Percentiles rank a stretch among this genome's conserved stretches.
Conservation (phyloP, 2,113 vertebrate species). For the Percina caprodes region DNA sequence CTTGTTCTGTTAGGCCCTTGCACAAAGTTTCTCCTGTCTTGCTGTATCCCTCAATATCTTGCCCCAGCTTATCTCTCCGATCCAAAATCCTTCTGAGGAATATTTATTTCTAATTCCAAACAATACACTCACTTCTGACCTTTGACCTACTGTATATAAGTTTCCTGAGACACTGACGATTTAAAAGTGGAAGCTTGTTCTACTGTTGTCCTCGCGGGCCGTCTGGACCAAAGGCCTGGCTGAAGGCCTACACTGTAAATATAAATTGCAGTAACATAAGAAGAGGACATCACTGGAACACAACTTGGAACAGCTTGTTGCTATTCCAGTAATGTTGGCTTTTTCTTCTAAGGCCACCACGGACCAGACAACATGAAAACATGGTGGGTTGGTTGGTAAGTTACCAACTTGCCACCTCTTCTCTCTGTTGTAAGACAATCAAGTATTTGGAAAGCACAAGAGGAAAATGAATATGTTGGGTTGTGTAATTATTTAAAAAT, state of each 20-base stretch:
- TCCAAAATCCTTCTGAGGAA: not conserved
- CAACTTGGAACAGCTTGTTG: conserved; percentile 16
- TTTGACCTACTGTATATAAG: not conserved
- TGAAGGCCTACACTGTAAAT: conserved; percentile 22
- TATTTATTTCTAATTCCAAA: not conserved
- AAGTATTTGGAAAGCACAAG: not conserved
- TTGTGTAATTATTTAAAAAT: not conserved
- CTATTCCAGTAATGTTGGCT: conserved; percentile 30
- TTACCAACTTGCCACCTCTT: not conserved
- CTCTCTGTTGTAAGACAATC: not conserved
- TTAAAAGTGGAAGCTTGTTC: conserved; percentile 5
- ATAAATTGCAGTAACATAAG: conserved; percentile 52
- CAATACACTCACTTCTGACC: not conserved
- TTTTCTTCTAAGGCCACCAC: conserved; percentile 16
- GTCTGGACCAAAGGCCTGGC: conserved; percentile 6
- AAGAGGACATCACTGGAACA: conserved; percentile 26
- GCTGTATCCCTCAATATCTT: not conserved
- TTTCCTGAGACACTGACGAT: not conserved
- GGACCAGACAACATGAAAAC: not conserved
- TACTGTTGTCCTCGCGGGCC: not conserved
- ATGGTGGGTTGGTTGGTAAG: not conserved
- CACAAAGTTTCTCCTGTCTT: not conserved
- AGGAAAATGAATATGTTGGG: not conserved
- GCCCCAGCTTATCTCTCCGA: not conserved
- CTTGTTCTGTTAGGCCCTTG: not conserved